Conservation (phyloP, 2,797 vertebrate species). For the Centropyge bicolor region DNA sequence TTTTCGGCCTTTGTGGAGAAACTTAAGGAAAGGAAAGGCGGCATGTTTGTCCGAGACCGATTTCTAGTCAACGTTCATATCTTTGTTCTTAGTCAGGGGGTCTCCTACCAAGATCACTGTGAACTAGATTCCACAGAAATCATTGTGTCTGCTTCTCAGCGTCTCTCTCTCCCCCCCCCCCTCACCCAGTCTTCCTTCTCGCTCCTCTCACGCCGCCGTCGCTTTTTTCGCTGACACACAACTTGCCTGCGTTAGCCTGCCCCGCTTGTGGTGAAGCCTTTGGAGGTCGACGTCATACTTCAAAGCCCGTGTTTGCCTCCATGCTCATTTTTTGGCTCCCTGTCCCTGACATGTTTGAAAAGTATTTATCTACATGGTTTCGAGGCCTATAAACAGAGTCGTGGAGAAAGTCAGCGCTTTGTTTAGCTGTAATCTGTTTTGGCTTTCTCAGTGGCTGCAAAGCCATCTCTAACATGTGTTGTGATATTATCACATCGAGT, state of each 20-base stretch:
- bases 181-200: constrained; percentile 25
- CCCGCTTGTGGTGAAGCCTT: constrained; percentile 78
- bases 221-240: constrained; percentile 76
- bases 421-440: constrained; percentile 71
- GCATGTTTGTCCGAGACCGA: constrained; percentile 13
- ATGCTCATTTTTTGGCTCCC: constrained; percentile 74
- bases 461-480: constrained; percentile 65
- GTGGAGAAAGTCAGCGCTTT: constrained; percentile 65
- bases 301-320: constrained; percentile 78
- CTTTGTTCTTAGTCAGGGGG: constrained; percentile 55
- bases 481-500: constrained; percentile 56
- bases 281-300: constrained; percentile 80
- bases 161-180: constrained; percentile 17
- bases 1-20: constrained; percentile 52
- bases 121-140: constrained; percentile 52
- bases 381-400: constrained; percentile 76
- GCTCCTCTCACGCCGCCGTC: constrained; percentile 24
- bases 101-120: constrained; percentile 52
- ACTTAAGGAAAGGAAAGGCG: constrained; percentile 35
- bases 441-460: constrained; percentile 53
- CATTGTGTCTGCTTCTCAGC: constrained; percentile 5
- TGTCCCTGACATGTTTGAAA: constrained; percentile 84
- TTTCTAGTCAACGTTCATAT: constrained; percentile 54
- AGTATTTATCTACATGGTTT: constrained; percentile 81
- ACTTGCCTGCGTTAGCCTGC: constrained; percentile 70